Base-by-base conservation (phyloP, 2,888 invertebrate genomes). In the Eristalis arbustorum region DNA sequence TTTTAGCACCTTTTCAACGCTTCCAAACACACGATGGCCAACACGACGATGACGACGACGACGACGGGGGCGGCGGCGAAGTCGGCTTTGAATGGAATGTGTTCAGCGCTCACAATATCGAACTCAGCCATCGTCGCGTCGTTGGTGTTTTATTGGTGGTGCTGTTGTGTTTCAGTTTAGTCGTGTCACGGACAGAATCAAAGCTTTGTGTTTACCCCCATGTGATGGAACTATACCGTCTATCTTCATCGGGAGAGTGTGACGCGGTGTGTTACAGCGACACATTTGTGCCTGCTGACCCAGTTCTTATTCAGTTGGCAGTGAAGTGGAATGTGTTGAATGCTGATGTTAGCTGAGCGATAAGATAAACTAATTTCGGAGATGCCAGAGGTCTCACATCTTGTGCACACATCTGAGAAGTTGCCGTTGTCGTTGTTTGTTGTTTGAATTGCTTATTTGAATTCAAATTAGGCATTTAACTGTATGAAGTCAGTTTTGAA, bases 351-450 rank as follows among this genome's bases (percentile, higher is more conserved):
- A 42, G 64, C 59, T 75, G 18, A 69, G 69, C 31, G 84, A 84
- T 84, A 84, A 84, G 84, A 84, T 75, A 75, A 64, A 83, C 77
- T 77, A 72, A 77, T 72, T 78, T 68, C 18, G 25, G 40, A 73
- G 72, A 79, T 49, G 25, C 61, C 57, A 63, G 63, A 62, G 66
- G n/a, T 61, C 42, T 31, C 18, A 59, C 40, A 37, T 10, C 22
- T 11, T 14, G 8, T n/a, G 1, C 34, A n/a, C n/a, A 28, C 14
- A 10, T 14, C n/a, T 28, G 31, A n/a, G 25, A 8, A n/a, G 0
- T 34, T 23, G 23, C 40, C 11, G 25, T 57, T 34, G 14, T n/a
- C 11, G 25, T 57, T 34, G 14, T n/a, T 28, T 6, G 25, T 69
- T 59, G 28, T 74, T 74, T 57, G 42, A 28, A 63, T 31, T 8